A percentile compares a stretch with the other conserved stretches of the same genome.
Evolutionary conservation across 1,140 invertebrate species (phyloP).

Genomic region (Pachyrhynchus sulphureomaculatus): DNA sequence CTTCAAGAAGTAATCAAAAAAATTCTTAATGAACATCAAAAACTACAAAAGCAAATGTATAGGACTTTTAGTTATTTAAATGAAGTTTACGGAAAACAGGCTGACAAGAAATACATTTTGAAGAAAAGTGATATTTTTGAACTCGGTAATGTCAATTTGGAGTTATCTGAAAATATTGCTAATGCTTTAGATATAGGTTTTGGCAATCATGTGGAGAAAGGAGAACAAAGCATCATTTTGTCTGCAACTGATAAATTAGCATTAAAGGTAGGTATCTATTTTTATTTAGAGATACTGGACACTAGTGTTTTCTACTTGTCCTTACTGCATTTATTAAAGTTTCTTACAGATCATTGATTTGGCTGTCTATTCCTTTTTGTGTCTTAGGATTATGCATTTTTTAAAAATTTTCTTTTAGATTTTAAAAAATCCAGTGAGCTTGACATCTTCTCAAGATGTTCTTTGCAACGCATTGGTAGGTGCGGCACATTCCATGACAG

Average conservation of each 20-base stretch:
- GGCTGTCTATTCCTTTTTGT: too few species aligned
- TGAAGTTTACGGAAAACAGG: slow-evolving; percentile 37
- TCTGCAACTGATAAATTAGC: slow-evolving; percentile 8
- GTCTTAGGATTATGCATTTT: too few species aligned
- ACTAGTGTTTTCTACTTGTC: too few species aligned
- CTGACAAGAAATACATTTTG: slow-evolving; percentile 41
- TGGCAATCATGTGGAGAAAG: background rate
- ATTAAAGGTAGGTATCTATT: slow-evolving; percentile 11
- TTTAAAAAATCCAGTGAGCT: slow-evolving; percentile 45
- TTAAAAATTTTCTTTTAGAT: slow-evolving; percentile 36
- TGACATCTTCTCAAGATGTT: slow-evolving; percentile 46
- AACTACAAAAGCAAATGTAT: slow-evolving; percentile 68
- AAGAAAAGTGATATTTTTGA: slow-evolving; percentile 53
- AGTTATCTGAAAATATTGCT: slow-evolving; percentile 48
- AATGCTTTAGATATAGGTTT: background rate
- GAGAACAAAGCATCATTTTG: slow-evolving; percentile 38
- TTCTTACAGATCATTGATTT: too few species aligned
- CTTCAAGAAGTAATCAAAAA: slow-evolving; percentile 73
- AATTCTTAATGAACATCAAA: slow-evolving; percentile 71
- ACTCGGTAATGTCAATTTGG: slow-evolving; percentile 45
- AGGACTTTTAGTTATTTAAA: slow-evolving; percentile 67
- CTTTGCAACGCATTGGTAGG: slow-evolving; percentile 52
- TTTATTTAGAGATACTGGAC: too few species aligned
- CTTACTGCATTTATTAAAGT: too few species aligned
- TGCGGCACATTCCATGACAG: slow-evolving; percentile 47